Base-by-base conservation (phyloP, 2,797 vertebrate genomes). In the Vespertilio murinus region DNA sequence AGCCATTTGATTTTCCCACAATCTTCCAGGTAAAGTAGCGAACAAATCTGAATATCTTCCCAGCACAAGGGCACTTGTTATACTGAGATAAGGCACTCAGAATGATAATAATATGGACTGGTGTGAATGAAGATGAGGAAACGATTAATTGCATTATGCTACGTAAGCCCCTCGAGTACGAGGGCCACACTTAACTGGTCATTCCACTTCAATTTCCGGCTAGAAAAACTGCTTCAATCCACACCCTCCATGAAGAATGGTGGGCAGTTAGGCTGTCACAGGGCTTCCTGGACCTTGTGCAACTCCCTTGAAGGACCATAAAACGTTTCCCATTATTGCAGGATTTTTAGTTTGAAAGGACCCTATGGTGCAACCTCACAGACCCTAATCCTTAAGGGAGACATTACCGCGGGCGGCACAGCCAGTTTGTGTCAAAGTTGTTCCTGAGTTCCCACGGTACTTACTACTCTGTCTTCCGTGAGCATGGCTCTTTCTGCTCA, bases 1-100 rank as follows among this genome's bases (percentile, higher is more conserved):
- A 88, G n/a, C n/a, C 78, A 80, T 73, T 42, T 85, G 38, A 70
- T 90, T 90, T 94, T 90, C 33, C 67, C 7, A 25, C 71, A 84
- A 78, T 78, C 8, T 70, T 88, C 6, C 4, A 33, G 12, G 88
- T 84, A 54, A 89, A 90, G 28, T 30, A 71, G 69, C 25, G 10
- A 16, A 74, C 42, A 87, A 70, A 86, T 67, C 5, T 82, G 69
- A 90, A 45, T 56, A 74, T 1, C n/a, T 49, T 75, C 70, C 33
- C 40, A 30, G 17, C 30, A 79, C 25, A 75, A 13, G 28, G 9
- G 40, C 11, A 23, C 9, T n/a, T 42, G 28, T 12, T 33, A 30
- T 13, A 49, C 40, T 23, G 56, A 73, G 40, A 61, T 20, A 52
- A 22, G 8, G 17, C 8, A 49, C 16, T 45, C 80, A 93, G 22